phyloP scores from a whole-genome alignment of 2,888 invertebrate species.

The Dryobota labecula region DNA sequence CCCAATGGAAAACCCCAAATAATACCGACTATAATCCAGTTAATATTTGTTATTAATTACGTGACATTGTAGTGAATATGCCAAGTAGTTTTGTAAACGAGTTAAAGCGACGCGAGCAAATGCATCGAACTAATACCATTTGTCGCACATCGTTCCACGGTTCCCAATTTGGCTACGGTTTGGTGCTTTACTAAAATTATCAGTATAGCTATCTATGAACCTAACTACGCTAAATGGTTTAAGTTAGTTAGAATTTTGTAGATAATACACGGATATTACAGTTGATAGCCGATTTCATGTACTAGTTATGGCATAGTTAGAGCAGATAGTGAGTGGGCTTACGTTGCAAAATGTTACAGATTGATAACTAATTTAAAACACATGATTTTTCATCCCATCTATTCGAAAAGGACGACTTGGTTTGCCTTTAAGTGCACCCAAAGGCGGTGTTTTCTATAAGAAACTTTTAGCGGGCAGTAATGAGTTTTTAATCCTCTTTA shows the following conservation, averaged over 20 bases:
- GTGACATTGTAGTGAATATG: slow-evolving; percentile 3
- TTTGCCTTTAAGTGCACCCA: too few relatives aligned
- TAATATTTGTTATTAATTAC: neutral
- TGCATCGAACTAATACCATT: slow-evolving; percentile 55
- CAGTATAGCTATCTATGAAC: slow-evolving; percentile 55
- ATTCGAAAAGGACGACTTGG: too few relatives aligned
- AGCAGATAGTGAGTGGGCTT: slow-evolving; percentile 7
- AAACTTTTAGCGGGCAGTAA: too few relatives aligned
- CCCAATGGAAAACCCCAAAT: neutral
- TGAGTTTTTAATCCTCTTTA: too few relatives aligned
- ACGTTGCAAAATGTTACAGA: neutral
- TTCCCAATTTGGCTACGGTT: slow-evolving; percentile 66
- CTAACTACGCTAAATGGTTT: slow-evolving; percentile 59
- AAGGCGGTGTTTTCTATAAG: too few relatives aligned
- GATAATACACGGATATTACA: slow-evolving; percentile 45
- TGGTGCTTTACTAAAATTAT: slow-evolving; percentile 66
- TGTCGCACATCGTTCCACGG: slow-evolving; percentile 60
- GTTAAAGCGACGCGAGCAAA: slow-evolving; percentile 40
- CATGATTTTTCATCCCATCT: too few relatives aligned
- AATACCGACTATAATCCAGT: neutral
- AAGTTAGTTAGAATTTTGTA: slow-evolving; percentile 55
- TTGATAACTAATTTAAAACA: slow-evolving; percentile 31
- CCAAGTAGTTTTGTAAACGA: slow-evolving; percentile 31
- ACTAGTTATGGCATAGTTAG: slow-evolving; percentile 22
- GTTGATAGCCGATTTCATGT: slow-evolving; percentile 31